Evolutionary conservation across 2,888 invertebrate species (phyloP).

Genomic region (Lasioglossum oenotherae): DNA sequence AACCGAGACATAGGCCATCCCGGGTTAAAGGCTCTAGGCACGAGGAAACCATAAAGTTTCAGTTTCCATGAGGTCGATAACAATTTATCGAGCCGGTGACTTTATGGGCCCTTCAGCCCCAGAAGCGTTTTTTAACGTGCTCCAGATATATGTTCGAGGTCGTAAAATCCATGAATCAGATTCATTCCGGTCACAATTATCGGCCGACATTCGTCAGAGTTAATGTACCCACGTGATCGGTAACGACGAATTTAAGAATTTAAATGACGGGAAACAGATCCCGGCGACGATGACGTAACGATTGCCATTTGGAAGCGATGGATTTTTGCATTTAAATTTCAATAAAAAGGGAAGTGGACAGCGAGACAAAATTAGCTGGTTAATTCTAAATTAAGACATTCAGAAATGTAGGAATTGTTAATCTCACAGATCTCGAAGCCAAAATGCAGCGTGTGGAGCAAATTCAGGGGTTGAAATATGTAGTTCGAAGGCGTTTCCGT

Average conservation of each 20-base stretch:
- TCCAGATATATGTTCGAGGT: neutral
- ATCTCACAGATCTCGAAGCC: no score
- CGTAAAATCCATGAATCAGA: neutral
- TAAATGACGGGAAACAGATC: no score
- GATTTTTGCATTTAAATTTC: no score
- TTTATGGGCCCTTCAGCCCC: neutral
- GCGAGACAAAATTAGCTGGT: no score
- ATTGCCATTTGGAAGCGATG: neutral
- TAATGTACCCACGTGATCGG: neutral
- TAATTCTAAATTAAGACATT: no score
- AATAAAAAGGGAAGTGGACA: no score
- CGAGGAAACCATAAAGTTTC: neutral
- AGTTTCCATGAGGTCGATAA: neutral
- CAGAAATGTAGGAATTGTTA: no score
- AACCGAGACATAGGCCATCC: neutral
- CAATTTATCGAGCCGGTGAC: neutral
- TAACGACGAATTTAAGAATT: neutral
- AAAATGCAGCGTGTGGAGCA: no score
- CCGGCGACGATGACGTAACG: neutral
- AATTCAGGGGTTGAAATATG: no score
- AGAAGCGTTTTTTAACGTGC: neutral
- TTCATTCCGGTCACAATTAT: neutral
- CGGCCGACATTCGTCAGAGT: neutral
- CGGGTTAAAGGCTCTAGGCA: neutral
- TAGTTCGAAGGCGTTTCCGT: no score